These are phyloP conservation scores for Cryptosula pallasiana DNA, from an alignment of 2,888 invertebrate species.

Conservation along the genomic window DNA sequence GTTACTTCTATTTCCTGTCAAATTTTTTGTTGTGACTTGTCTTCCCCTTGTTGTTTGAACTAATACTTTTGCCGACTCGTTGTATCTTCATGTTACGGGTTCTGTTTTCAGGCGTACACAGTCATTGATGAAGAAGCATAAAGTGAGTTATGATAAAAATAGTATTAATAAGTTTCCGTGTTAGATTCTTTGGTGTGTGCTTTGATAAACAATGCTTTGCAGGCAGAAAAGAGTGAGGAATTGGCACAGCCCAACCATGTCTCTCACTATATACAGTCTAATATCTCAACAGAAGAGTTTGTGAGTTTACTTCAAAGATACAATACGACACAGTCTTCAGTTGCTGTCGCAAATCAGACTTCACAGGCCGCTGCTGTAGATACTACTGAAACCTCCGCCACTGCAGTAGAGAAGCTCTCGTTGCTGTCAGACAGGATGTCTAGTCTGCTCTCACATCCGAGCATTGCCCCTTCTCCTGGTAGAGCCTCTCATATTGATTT, in stretches of 20 bases:
- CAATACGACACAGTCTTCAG: neutral
- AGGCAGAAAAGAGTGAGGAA: neutral
- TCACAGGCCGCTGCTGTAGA: neutral
- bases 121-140: slow-evolving; percentile 9
- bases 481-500: neutral
- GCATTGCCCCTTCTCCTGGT: neutral
- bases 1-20: too few species aligned
- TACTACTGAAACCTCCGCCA: neutral
- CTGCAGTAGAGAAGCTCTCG: neutral
- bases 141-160: neutral
- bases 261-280: slow-evolving; percentile 2
- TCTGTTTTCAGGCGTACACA: neutral
- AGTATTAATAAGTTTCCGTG: too few species aligned
- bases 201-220: too few species aligned
- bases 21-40: too few species aligned
- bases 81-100: too few species aligned
- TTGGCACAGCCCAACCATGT: slow-evolving; percentile 8
- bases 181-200: too few species aligned
- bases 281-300: slow-evolving; percentile 7
- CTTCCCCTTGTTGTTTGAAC: too few species aligned
- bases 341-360: neutral
- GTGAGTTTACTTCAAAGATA: neutral
- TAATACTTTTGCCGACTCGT: too few species aligned
- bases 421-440: neutral
- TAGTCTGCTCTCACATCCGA: neutral